A percentile compares a stretch with the other conserved stretches of the same genome.
Evolutionary conservation across 2,888 invertebrate genomes (phyloP).

Genomic region (Thereva unica): DNA sequence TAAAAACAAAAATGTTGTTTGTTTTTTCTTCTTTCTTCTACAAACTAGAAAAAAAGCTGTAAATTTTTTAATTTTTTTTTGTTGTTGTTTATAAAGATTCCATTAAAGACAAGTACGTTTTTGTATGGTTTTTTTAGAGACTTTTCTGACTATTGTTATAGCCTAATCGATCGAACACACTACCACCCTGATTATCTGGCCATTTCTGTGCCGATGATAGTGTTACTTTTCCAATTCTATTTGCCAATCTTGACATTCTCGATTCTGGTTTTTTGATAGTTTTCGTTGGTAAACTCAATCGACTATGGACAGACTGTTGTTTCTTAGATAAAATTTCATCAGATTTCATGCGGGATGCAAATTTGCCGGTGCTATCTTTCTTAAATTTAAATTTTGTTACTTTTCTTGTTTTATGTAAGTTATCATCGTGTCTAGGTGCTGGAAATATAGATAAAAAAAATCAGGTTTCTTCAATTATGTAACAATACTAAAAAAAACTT

Average conservation of each 20-base stretch:
- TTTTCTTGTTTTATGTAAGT: slow-evolving; percentile 52
- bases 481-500: slow-evolving; percentile 36
- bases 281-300: slow-evolving; percentile 46
- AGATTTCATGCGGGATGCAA: slow-evolving; percentile 52
- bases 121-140: background rate
- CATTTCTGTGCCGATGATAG: slow-evolving; percentile 39
- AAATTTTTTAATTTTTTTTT: no score
- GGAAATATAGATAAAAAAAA: slow-evolving; percentile 38
- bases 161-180: slow-evolving; percentile 55
- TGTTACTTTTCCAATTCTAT: slow-evolving; percentile 48
- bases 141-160: slow-evolving; percentile 17
- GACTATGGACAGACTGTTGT: slow-evolving; percentile 52
- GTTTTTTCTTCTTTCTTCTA: no score
- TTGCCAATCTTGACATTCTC: slow-evolving; percentile 45
- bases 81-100: no score
- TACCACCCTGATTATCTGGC: slow-evolving; percentile 20
- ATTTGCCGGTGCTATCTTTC: slow-evolving; percentile 48
- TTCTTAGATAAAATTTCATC: slow-evolving; percentile 51
- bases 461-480: background rate
- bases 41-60: no score
- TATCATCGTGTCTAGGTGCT: slow-evolving; percentile 44
- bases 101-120: no score
- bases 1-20: no score
- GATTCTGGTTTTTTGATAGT: slow-evolving; percentile 41
- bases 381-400: slow-evolving; percentile 51